Percentiles rank a stretch among this genome's conserved stretches.
These are phyloP conservation scores for Lutjanus argentimaculatus DNA, from an alignment of 2,797 vertebrate species.

Conservation along the genomic window DNA sequence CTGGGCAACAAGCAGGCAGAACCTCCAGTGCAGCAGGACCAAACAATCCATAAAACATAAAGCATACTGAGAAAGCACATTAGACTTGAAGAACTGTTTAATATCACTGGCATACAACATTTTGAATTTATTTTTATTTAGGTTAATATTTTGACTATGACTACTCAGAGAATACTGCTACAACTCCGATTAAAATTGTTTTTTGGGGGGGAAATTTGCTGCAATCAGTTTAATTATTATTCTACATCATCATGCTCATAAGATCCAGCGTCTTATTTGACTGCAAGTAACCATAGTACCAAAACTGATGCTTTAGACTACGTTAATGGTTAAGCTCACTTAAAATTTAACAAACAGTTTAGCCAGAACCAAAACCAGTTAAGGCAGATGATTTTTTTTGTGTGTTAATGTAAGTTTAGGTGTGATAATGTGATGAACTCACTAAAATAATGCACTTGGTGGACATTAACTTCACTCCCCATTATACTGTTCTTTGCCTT, in stretches of 20 bases:
- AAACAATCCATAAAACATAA: neutral
- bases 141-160: neutral
- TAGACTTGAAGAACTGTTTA: neutral
- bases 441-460: neutral
- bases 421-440: conserved; percentile 23
- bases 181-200: neutral
- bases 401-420: conserved; percentile 28
- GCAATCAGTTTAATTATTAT: conserved; percentile 2
- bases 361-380: conserved; percentile 37
- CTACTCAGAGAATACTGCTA: neutral
- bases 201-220: neutral
- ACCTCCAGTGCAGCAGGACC: neutral
- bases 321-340: conserved; percentile 48
- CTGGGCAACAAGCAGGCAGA: conserved; percentile 2
- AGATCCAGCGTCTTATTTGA: conserved; percentile 5
- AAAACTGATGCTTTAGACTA: conserved; percentile 45
- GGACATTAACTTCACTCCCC: neutral
- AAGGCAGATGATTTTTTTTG: neutral
- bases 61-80: neutral
- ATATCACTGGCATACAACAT: neutral
- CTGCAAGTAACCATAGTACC: conserved; percentile 43
- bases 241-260: conserved; percentile 3
- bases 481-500: neutral
- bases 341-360: conserved; percentile 55
- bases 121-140: neutral